Base-by-base conservation (phyloP, 2,797 vertebrate species). In the Thalassophryne amazonica region DNA sequence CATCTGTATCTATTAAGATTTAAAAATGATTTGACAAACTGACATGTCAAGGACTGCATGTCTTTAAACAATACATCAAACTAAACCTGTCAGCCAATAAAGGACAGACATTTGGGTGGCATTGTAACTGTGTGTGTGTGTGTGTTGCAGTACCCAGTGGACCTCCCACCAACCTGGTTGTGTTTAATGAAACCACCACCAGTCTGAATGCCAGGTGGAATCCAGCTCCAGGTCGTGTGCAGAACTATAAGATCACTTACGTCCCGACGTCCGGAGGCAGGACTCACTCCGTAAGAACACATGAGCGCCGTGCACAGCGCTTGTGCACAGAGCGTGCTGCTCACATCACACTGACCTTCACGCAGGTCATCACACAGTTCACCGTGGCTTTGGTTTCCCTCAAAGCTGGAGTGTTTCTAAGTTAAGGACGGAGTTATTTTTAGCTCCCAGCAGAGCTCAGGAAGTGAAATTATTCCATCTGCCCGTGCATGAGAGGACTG, bases 191-290 rank as follows among this genome's bases (percentile, higher is more conserved):
- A 51, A 98, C 96, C 48, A 94, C 87, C 46, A 95, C 92, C 70
- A 94, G 87, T 36, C 73, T 99, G 78, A 97, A 95, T 0, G 88
- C 95, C 41, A 94, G 93, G 70, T 99, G 97, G 97, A 93, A 94
- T 61, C 92, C 93, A 30, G 94, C 95, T 25, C 86, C 88, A 9
- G 97, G 95, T 11, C 91, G 91, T 3, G 95, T 97, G 42, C 94
- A 94, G 85, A 94, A 92, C 84, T 99, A 98, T 82, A 93, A 48
- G 69, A 83, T 99, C 73, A 90, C 86, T 25, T 96, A 98, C 4
- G 88, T 92, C 36, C 95, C 95, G 22, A 86, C 90, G 7, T 71
- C 86, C 37, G 95, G 95, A 59, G 93, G 93, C 61, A 87, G 43
- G 50, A 90, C 82, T 24, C 94, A 93, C 69, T 89, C 76, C 45